phyloP scores from a whole-genome alignment of 2,888 invertebrate species.

The Cantharis rufa region DNA sequence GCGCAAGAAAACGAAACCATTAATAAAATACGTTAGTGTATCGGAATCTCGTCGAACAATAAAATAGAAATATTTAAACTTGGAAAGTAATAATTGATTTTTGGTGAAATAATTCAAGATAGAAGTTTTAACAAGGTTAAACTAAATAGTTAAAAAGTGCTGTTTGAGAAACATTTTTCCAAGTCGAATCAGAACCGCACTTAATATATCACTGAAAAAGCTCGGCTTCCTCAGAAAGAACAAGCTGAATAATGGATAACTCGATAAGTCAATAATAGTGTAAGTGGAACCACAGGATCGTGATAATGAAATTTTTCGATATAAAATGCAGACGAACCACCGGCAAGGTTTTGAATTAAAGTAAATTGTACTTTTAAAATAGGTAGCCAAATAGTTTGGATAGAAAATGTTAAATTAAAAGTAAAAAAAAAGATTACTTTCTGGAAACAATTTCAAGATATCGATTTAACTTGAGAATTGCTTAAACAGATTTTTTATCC shows the following conservation, averaged over 20 bases:
- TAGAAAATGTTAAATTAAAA: background rate
- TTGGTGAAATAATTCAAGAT: background rate
- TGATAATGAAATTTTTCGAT: conserved; percentile 12
- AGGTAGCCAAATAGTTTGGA: background rate
- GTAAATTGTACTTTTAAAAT: background rate
- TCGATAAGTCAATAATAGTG: conserved; percentile 18
- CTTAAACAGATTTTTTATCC: conserved; percentile 6
- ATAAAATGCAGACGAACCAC: conserved; percentile 5
- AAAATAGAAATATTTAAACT: background rate
- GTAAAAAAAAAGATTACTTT: background rate
- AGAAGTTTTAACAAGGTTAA: conserved; percentile 9
- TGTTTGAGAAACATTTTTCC: conserved; percentile 8
- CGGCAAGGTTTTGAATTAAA: background rate
- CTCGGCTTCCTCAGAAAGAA: conserved; percentile 6
- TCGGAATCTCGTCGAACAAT: background rate
- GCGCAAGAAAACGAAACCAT: background rate
- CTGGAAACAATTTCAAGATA: background rate
- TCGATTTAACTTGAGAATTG: background rate
- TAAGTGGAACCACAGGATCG: conserved; percentile 13
- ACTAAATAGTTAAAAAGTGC: conserved; percentile 7
- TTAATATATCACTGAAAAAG: conserved; percentile 7
- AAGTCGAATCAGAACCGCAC: background rate
- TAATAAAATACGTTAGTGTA: background rate
- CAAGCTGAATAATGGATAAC: conserved; percentile 18
- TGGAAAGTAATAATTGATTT: background rate